Evolutionary conservation across 2,888 invertebrate genomes (phyloP).

Genomic region (Loripinus fragilis): DNA sequence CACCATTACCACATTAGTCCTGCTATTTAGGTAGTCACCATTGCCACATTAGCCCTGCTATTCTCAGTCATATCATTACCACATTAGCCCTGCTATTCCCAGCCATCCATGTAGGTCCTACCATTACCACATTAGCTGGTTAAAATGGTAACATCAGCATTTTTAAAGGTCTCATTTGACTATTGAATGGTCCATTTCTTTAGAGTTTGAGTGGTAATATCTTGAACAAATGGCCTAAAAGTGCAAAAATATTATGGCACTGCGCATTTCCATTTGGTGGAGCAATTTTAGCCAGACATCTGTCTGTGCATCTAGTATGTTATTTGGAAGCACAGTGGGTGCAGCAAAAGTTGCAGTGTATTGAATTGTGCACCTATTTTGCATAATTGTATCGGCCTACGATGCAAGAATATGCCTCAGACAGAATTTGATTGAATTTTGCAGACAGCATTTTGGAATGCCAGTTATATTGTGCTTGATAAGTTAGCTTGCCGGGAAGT

Average conservation of each 20-base stretch:
- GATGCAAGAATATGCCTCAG: conserved; percentile 10
- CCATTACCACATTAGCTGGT: too few relatives aligned
- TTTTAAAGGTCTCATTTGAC: too few relatives aligned
- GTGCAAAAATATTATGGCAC: background rate
- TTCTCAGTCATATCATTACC: too few relatives aligned
- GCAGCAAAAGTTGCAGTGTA: conserved; percentile 7
- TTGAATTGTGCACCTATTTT: conserved; percentile 16
- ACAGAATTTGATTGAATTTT: conserved; percentile 19
- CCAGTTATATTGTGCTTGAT: conserved; percentile 5
- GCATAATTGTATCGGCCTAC: conserved; percentile 9
- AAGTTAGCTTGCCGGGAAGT: background rate
- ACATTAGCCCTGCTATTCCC: too few relatives aligned
- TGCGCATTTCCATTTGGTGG: background rate
- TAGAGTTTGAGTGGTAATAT: too few relatives aligned
- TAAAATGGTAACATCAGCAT: too few relatives aligned
- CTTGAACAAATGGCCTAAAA: background rate
- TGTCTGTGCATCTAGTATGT: conserved; percentile 9
- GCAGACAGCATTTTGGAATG: conserved; percentile 15
- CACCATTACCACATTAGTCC: too few relatives aligned
- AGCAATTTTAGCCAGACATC: conserved; percentile 7
- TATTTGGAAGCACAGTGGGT: background rate
- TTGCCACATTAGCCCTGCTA: too few relatives aligned
- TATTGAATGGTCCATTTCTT: too few relatives aligned
- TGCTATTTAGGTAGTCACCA: too few relatives aligned
- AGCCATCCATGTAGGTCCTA: too few relatives aligned